These are phyloP conservation scores for Chelonoidis abingdonii DNA, from an alignment of 2,113 vertebrate genomes.

Conservation along the genomic window DNA sequence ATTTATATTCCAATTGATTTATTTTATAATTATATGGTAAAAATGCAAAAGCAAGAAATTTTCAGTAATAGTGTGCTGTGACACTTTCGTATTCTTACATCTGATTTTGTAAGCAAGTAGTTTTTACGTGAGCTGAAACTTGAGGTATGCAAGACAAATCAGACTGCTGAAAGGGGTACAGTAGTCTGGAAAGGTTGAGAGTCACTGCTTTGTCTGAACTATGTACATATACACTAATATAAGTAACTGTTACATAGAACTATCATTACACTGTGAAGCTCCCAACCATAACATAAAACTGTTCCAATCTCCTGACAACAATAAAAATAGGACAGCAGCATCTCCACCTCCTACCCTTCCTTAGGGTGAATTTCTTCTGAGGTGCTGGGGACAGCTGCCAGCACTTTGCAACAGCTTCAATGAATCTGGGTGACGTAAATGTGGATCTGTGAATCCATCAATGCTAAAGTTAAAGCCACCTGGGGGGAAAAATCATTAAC, in stretches of 20 bases:
- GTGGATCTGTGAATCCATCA: neutral
- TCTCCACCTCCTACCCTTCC: rapidly evolving
- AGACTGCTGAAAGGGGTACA: no score
- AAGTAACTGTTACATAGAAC: neutral
- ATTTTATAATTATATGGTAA: no score
- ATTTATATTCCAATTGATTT: no score
- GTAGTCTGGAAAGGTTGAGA: no score
- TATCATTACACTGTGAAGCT: neutral
- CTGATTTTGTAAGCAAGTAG: no score
- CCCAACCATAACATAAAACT: neutral
- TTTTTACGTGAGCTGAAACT: no score
- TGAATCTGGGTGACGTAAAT: neutral
- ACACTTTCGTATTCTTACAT: no score
- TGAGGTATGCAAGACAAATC: no score
- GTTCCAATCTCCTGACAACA: neutral
- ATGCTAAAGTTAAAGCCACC: neutral
- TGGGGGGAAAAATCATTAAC: neutral
- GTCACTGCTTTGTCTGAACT: neutral
- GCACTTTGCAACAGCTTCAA: neutral
- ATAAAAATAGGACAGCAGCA: neutral
- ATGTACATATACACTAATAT: neutral
- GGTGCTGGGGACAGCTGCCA: neutral
- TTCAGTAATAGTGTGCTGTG: no score
- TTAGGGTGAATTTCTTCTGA: rapidly evolving
- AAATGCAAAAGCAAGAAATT: no score